phyloP scores from a whole-genome alignment of 2,113 vertebrate genomes.

The Neolamprologus hecqui region DNA sequence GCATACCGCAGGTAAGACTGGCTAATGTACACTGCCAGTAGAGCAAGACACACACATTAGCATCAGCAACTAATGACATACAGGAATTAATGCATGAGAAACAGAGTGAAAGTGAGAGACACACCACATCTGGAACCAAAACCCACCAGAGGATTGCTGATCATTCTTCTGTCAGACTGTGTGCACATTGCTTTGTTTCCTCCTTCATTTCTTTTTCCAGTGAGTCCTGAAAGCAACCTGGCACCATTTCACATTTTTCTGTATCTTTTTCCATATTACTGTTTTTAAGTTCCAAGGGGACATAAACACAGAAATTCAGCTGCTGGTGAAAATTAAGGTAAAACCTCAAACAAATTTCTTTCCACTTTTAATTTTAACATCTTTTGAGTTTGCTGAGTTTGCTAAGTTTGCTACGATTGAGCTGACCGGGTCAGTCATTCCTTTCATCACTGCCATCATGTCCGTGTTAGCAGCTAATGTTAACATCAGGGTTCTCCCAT shows the following conservation, averaged over 20 bases:
- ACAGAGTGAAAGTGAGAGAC: neutral
- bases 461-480: conserved; percentile 76
- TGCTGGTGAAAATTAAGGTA: neutral
- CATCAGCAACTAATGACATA: conserved; percentile 3
- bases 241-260: neutral
- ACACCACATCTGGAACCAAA: conserved; percentile 21
- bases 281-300: neutral
- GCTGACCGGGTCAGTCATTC: conserved; percentile 12
- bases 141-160: conserved; percentile 7
- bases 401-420: neutral
- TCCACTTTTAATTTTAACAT: neutral
- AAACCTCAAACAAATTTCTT: neutral
- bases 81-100: conserved; percentile 6
- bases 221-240: neutral
- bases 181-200: conserved; percentile 5
- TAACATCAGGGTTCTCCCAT: conserved; percentile 53
- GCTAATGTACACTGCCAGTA: conserved; percentile 23
- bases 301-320: neutral
- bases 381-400: neutral
- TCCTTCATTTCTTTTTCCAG: neutral
- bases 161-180: neutral
- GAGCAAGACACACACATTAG: conserved; percentile 9
- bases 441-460: conserved; percentile 26
- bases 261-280: neutral
- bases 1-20: conserved; percentile 88